Evolutionary conservation across 1,140 invertebrate genomes (phyloP).

Genomic region (Drosophila tsacasi): DNA sequence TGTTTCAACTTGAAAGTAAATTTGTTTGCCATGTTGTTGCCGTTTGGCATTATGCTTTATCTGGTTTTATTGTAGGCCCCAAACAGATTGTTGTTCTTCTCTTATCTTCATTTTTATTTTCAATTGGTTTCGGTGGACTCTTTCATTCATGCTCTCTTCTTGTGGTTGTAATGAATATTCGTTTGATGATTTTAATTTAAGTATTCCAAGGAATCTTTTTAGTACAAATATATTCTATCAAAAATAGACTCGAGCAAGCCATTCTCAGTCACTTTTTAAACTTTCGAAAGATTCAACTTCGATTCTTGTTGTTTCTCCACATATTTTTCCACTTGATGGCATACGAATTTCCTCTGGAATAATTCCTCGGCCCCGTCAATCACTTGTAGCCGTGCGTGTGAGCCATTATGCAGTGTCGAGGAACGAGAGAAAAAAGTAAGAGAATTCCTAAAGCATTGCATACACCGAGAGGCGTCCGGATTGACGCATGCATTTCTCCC

Average conservation of each 20-base stretch:
- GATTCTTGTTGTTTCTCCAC: conserved; percentile 31
- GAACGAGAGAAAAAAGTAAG: conserved; percentile 10
- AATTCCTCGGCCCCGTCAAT: conserved; percentile 31
- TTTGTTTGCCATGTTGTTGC: conserved; percentile 65
- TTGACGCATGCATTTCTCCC: conserved; percentile 61
- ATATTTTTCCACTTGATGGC: conserved; percentile 47
- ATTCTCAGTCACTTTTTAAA: background rate
- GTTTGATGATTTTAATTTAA: background rate
- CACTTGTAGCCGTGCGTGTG: conserved; percentile 14
- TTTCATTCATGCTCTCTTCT: conserved; percentile 1
- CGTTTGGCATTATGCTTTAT: conserved; percentile 46
- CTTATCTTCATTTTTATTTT: conserved; percentile 37
- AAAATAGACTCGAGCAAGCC: background rate
- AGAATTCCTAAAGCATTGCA: conserved; percentile 43
- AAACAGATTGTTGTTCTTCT: conserved; percentile 44
- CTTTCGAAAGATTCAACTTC: background rate
- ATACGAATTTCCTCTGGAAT: conserved; percentile 39
- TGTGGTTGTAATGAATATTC: background rate
- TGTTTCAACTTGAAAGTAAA: conserved; percentile 80
- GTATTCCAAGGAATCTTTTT: too few relatives aligned
- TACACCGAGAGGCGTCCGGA: conserved; percentile 27
- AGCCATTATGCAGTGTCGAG: conserved; percentile 54
- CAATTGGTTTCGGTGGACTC: conserved; percentile 22
- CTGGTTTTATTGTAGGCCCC: conserved; percentile 38
- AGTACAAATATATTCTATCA: background rate